Evolutionary conservation across 1,140 invertebrate species (phyloP).

Genomic region (Eumaeus atala): DNA sequence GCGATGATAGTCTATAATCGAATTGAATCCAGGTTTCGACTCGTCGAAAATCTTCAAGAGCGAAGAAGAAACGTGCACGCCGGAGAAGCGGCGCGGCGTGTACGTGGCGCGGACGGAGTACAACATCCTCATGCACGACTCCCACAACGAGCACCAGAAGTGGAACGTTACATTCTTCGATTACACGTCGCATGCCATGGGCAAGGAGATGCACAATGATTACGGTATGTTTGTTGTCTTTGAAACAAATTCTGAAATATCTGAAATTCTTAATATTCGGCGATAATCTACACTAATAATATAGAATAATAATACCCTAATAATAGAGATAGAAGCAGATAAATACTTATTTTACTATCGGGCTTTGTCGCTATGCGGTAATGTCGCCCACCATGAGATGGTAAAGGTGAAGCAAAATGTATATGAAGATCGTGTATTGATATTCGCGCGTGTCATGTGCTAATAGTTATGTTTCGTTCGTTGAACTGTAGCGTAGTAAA

Average conservation of each 20-base stretch:
- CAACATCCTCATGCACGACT: constrained; percentile 95
- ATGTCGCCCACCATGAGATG: too few relatives aligned
- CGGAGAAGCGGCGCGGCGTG: constrained; percentile 76
- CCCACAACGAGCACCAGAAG: constrained; percentile 80
- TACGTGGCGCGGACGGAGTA: constrained; percentile 95
- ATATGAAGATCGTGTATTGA: not conserved
- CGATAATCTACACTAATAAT: too few relatives aligned
- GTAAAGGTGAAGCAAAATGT: not conserved
- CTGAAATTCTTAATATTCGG: too few relatives aligned
- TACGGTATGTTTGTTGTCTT: too few relatives aligned
- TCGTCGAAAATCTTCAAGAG: constrained; percentile 60
- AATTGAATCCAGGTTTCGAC: constrained; percentile 48
- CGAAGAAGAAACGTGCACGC: constrained; percentile 79
- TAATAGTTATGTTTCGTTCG: too few relatives aligned
- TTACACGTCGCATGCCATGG: constrained; percentile 86
- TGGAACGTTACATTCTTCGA: constrained; percentile 98
- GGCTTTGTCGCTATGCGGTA: too few relatives aligned
- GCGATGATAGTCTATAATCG: too few relatives aligned
- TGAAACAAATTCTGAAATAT: too few relatives aligned
- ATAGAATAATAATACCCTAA: too few relatives aligned
- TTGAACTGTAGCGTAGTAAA: too few relatives aligned
- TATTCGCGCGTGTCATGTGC: not conserved
- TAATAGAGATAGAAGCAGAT: too few relatives aligned
- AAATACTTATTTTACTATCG: too few relatives aligned
- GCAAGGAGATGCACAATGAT: constrained; percentile 82